phyloP scores from a whole-genome alignment of 2,113 vertebrate genomes.

The Aleadryas rufinucha region DNA sequence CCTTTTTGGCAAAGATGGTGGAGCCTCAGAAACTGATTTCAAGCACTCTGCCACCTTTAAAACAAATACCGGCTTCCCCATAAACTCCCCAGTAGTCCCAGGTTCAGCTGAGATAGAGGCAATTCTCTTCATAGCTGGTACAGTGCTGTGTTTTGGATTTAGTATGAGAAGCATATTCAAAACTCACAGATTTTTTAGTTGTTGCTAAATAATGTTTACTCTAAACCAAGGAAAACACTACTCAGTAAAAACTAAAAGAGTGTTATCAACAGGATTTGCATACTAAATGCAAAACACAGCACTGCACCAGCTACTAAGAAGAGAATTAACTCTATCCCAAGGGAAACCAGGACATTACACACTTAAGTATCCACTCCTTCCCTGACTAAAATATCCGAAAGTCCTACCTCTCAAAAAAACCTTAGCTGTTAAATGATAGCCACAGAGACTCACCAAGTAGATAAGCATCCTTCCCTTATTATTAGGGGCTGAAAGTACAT shows the following conservation, averaged over 20 bases:
- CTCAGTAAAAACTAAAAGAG: neutral
- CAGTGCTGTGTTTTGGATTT: neutral
- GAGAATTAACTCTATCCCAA: neutral
- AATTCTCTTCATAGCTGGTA: neutral
- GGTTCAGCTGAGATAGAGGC: neutral
- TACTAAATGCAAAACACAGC: neutral
- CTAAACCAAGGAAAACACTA: neutral
- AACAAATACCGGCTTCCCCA: neutral
- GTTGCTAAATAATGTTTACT: neutral
- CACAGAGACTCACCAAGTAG: neutral
- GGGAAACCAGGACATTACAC: neutral
- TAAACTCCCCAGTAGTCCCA: neutral
- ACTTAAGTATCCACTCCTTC: neutral
- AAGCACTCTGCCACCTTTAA: neutral
- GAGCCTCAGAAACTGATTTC: neutral
- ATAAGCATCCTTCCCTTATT: neutral
- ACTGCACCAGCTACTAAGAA: neutral
- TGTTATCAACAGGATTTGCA: neutral
- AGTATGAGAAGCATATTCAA: neutral
- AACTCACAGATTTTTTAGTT: neutral
- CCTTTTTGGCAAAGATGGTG: neutral
- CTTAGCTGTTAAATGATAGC: neutral
- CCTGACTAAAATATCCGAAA: neutral
- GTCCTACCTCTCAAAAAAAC: neutral
- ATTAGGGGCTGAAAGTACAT: neutral